Conservation (phyloP, 2,113 vertebrate species). For the Leucosticte australis region DNA sequence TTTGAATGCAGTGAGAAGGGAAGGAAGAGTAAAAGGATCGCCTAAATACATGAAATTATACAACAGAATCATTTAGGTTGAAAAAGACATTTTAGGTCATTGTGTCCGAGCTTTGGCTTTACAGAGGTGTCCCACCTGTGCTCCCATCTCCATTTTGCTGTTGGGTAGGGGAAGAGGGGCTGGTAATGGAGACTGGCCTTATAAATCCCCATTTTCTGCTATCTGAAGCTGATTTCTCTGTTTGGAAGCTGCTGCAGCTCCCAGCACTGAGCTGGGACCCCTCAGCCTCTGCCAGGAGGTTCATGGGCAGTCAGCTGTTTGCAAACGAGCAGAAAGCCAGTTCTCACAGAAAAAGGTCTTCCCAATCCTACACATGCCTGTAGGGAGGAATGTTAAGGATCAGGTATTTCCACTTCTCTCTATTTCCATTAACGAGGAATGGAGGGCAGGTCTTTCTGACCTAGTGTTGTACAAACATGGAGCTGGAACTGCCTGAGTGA, state of each 20-base stretch:
- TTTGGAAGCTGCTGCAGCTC: background rate
- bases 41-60: background rate
- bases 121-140: background rate
- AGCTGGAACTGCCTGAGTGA: background rate
- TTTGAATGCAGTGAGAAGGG: background rate
- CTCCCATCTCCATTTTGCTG: background rate
- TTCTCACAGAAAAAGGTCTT: background rate
- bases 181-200: background rate
- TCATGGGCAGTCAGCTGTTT: background rate
- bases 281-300: background rate
- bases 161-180: background rate
- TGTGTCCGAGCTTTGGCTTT: background rate
- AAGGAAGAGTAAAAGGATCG: background rate
- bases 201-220: background rate
- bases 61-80: background rate
- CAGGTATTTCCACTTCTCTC: slow-evolving; percentile 58
- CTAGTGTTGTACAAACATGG: background rate
- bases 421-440: background rate
- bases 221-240: background rate
- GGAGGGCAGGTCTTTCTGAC: background rate
- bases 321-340: background rate
- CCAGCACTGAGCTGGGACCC: background rate
- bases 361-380: background rate
- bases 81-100: background rate
- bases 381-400: slow-evolving; percentile 54